Conservation (phyloP, 2,888 invertebrate genomes). For the Iphiclides podalirius region DNA sequence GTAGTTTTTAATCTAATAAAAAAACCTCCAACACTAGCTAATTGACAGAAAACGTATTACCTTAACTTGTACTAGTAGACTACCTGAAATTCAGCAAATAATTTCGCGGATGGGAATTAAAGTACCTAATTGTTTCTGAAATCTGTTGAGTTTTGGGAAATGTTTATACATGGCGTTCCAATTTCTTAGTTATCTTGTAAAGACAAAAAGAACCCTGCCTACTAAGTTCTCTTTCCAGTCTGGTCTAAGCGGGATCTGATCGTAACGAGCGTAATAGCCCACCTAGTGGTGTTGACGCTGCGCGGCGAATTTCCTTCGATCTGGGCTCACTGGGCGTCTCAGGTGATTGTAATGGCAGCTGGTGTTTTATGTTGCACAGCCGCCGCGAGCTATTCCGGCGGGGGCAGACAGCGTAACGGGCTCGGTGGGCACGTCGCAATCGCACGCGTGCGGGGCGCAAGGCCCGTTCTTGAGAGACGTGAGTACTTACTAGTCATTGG, state of each 20-base stretch:
- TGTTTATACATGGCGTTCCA: too few relatives aligned
- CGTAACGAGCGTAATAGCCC: background rate
- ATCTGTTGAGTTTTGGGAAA: too few relatives aligned
- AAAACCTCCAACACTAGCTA: too few relatives aligned
- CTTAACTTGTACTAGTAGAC: too few relatives aligned
- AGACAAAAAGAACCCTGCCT: background rate
- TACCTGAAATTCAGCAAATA: too few relatives aligned
- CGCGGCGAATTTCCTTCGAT: background rate
- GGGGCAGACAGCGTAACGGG: conserved; percentile 11
- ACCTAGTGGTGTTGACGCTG: background rate
- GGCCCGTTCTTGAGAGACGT: background rate
- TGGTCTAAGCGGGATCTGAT: background rate
- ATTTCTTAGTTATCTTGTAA: too few relatives aligned
- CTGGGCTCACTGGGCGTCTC: conserved; percentile 11
- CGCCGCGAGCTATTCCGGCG: conserved; percentile 36
- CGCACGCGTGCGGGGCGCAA: background rate
- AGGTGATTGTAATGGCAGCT: conserved; percentile 55
- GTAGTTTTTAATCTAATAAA: too few relatives aligned
- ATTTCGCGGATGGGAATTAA: too few relatives aligned
- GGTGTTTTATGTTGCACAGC: conserved; percentile 68
- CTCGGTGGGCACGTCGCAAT: background rate
- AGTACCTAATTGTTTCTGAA: too few relatives aligned
- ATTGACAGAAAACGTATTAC: too few relatives aligned
- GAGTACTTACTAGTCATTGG: too few relatives aligned
- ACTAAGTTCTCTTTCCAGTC: background rate